A percentile compares a stretch with the other conserved stretches of the same genome.
These are phyloP conservation scores for Catharus ustulatus DNA, from an alignment of 2,797 vertebrate species.

Conservation along the genomic window DNA sequence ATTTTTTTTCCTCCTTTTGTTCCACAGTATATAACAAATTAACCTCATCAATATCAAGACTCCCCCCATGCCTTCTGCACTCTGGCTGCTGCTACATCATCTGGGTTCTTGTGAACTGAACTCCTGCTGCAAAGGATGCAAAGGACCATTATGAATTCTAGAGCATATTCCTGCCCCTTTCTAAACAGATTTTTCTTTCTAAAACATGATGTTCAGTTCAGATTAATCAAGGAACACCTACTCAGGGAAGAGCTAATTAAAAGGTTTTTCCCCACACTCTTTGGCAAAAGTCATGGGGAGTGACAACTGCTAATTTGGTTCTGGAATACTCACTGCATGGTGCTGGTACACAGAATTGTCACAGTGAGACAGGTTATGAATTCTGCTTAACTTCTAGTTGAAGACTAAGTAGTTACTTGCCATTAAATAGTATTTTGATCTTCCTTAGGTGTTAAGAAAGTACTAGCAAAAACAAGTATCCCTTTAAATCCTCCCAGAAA, in stretches of 20 bases:
- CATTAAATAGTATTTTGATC: neutral
- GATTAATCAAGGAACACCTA: neutral
- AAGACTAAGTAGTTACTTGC: neutral
- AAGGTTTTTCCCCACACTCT: neutral
- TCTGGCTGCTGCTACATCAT: neutral
- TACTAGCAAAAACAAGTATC: neutral
- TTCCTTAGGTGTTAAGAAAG: neutral
- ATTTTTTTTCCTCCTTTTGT: conserved; percentile 37
- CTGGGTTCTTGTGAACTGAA: neutral
- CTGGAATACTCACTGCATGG: neutral
- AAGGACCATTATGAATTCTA: neutral
- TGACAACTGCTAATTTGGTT: neutral
- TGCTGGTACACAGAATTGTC: neutral
- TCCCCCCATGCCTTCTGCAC: neutral
- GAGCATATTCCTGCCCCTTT: neutral
- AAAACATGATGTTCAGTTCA: neutral
- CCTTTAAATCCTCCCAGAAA: neutral
- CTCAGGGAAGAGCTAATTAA: neutral
- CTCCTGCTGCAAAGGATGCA: neutral
- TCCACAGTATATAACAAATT: neutral
- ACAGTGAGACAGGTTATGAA: neutral
- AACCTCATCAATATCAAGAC: conserved; percentile 25
- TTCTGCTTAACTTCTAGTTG: neutral
- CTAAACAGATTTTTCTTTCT: neutral
- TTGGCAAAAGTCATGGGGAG: neutral